Evolutionary conservation across 1,140 invertebrate species (phyloP), one percentile per base, ranked within the genome.

Genomic region (Conus betulinus): DNA sequence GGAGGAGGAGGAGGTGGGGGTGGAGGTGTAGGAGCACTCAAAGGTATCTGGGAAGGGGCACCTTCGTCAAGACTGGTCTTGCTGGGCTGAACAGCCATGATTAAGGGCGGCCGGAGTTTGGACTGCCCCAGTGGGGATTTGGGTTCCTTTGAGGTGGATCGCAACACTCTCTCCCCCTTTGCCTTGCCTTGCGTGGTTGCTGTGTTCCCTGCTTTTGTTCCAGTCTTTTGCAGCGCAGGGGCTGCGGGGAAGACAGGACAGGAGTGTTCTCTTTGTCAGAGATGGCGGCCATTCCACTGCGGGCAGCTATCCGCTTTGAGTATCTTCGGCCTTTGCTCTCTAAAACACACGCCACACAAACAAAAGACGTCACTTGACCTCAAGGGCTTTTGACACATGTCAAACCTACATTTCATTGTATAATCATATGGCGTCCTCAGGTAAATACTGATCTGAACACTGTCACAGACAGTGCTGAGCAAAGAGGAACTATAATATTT

Each of bases 321-420:
- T 17, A 88, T 55, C 91, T 86, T 57, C 87, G 79, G 17, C 91
- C 90, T 89, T 91, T 90, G 4, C 88, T 87, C 79, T 91, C 90
- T 91, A 89, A 15, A 63, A 39, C 39, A 39, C 39, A 39, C 39
- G 3, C 39, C 39, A 39, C 39, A 39, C 39, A 39, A 39, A 39
- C 3, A 3, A 39, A 39, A 39, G 3, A 39, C 3, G 39, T 39
- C 39, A 39, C 39, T 39, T 3, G 39, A 39, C 3, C 39, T 39
- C 39, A 39, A 39, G 0, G 39, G 39, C 39, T 39, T 39, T 39
- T 39, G 39, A 39, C 39, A 39, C 39, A 3, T 1, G 39, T 39
- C 39, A 39, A 39, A 39, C 39, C 39, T 39, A 39, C 39, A 39
- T 39, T 39, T 39, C 39, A 39, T 39, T 39, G 39, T 39, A 39